Conservation (phyloP, 2,888 invertebrate species). For the Agonopterix alstromeriana region DNA sequence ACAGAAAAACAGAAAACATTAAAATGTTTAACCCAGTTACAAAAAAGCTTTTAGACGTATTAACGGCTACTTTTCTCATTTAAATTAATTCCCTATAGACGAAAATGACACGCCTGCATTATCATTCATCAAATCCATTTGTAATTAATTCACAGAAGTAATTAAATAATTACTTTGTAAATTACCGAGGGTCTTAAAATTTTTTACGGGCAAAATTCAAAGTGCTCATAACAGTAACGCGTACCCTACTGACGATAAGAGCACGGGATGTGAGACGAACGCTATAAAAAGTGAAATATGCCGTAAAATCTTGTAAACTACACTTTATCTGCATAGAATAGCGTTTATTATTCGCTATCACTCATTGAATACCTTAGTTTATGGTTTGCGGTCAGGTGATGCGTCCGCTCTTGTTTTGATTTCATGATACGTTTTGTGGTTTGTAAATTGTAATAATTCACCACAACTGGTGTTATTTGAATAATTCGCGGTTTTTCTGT, state of each 20-base stretch:
- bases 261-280: constrained; percentile 15
- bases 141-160: too few relatives aligned
- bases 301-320: constrained; percentile 25
- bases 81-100: too few relatives aligned
- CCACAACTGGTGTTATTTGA: not conserved
- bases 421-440: not conserved
- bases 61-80: too few relatives aligned
- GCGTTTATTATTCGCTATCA: constrained; percentile 5
- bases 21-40: too few relatives aligned
- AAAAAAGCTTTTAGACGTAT: too few relatives aligned
- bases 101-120: too few relatives aligned
- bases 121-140: too few relatives aligned
- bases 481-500: too few relatives aligned
- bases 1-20: too few relatives aligned
- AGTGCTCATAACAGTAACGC: too few relatives aligned
- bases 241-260: constrained; percentile 18
- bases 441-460: not conserved
- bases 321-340: constrained; percentile 21
- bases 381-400: constrained; percentile 14
- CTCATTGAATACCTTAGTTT: constrained; percentile 15
- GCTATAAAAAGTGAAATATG: constrained; percentile 29
- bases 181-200: too few relatives aligned
- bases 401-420: not conserved
- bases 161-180: not conserved
- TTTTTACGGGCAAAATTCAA: too few relatives aligned